A percentile compares a stretch with the other conserved stretches of the same genome.
Evolutionary conservation across 2,888 invertebrate species (phyloP).

Genomic region (Drosophila kambysellisi): DNA sequence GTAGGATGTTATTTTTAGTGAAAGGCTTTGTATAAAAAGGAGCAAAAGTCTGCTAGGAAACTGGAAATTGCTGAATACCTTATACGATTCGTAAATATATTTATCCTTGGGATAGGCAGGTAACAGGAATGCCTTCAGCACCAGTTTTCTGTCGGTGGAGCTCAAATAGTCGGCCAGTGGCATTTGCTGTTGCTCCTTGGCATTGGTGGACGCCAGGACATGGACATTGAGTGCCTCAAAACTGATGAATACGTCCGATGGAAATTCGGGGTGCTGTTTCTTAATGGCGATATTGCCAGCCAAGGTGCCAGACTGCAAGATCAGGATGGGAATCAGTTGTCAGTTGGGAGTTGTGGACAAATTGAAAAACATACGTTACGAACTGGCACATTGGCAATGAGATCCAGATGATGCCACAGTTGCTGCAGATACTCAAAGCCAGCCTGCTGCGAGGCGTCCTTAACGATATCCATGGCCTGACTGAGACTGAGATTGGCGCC

Average conservation of each 20-base stretch:
- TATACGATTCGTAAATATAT: conserved; percentile 88
- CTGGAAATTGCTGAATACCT: conserved; percentile 85
- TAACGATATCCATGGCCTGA: conserved; percentile 85
- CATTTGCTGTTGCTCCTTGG: conserved; percentile 85
- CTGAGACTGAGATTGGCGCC: conserved; percentile 86
- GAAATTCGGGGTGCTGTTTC: conserved; percentile 88
- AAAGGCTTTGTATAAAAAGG: not conserved
- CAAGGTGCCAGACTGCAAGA: conserved; percentile 87
- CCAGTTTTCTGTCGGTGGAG: conserved; percentile 87
- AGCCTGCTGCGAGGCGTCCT: conserved; percentile 75
- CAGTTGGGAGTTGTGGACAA: not conserved
- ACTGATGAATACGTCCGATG: conserved; percentile 89
- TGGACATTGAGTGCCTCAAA: conserved; percentile 83
- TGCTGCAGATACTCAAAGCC: conserved; percentile 87
- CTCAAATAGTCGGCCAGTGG: conserved; percentile 87
- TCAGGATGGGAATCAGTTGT: not conserved
- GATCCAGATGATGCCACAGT: conserved; percentile 87
- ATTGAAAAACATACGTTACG: conserved; percentile 87
- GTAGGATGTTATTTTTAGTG: not conserved
- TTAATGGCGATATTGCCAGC: conserved; percentile 91
- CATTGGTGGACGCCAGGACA: conserved; percentile 62
- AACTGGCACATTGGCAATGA: conserved; percentile 89
- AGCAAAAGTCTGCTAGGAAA: not conserved
- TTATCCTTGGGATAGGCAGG: conserved; percentile 86
- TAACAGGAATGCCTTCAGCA: conserved; percentile 88